Evolutionary conservation across 2,888 invertebrate genomes (phyloP).

Genomic region (Nephrotoma guestfalica): DNA sequence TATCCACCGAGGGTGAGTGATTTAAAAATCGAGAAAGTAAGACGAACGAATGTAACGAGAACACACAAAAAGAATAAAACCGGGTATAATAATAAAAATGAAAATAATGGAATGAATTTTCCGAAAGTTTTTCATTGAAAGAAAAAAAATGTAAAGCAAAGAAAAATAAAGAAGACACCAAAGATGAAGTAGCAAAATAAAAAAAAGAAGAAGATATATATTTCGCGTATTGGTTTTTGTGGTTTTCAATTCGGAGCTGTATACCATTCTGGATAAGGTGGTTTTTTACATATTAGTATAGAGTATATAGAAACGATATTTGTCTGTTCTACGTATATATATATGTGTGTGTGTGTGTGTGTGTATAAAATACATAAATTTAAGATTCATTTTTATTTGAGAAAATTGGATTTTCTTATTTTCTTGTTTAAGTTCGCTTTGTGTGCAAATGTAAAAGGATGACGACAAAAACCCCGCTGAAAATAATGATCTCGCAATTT

Average conservation of each 20-base stretch:
- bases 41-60: neutral
- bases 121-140: neutral
- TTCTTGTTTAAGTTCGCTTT: neutral
- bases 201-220: neutral
- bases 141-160: neutral
- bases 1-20: neutral
- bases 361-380: neutral
- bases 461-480: neutral
- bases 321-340: neutral
- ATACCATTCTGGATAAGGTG: neutral
- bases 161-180: neutral
- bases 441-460: neutral
- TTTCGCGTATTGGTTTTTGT: neutral
- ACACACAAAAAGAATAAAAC: neutral
- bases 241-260: neutral
- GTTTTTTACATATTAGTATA: neutral
- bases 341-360: neutral
- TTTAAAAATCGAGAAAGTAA: neutral
- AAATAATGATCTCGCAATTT: neutral
- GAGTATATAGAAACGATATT: neutral
- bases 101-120: neutral
- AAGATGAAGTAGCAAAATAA: neutral
- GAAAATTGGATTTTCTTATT: neutral
- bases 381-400: neutral
- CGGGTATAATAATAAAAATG: neutral